Evolutionary conservation across 2,888 invertebrate genomes (phyloP).

Genomic region (Shargacucullia verbasci): DNA sequence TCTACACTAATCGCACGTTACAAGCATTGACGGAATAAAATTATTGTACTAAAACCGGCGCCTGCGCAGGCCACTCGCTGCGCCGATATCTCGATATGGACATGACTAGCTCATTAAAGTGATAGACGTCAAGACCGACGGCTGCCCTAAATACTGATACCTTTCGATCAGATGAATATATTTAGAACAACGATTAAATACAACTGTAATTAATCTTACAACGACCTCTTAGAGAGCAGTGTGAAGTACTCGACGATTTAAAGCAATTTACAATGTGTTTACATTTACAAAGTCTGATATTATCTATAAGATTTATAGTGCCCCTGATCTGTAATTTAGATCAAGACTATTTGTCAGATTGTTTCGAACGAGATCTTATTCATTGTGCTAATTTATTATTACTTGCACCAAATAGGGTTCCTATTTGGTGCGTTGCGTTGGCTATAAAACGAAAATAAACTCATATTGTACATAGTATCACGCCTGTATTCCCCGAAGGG

Average conservation of each 20-base stretch:
- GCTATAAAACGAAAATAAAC: too few species aligned
- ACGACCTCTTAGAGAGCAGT: conserved; percentile 18
- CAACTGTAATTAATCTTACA: conserved; percentile 19
- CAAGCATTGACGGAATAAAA: conserved; percentile 21
- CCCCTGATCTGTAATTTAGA: too few species aligned
- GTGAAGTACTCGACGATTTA: conserved; percentile 28
- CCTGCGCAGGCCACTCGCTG: conserved; percentile 42
- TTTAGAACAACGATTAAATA: conserved; percentile 27
- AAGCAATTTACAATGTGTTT: conserved; percentile 27
- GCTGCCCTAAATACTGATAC: conserved; percentile 65
- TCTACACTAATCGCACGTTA: conserved; percentile 19
- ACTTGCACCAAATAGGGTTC: too few species aligned
- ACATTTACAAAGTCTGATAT: conserved; percentile 19
- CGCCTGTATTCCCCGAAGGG: too few species aligned
- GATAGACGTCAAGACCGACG: conserved; percentile 60
- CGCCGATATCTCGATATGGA: conserved; percentile 64
- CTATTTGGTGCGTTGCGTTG: too few species aligned
- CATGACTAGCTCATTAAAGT: conserved; percentile 66
- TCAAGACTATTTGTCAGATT: too few species aligned
- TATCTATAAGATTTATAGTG: conserved; percentile 29
- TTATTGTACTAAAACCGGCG: conserved; percentile 28
- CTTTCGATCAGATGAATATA: conserved; percentile 40
- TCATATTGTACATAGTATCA: too few species aligned
- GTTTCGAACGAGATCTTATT: too few species aligned
- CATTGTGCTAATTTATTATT: too few species aligned